Evolutionary conservation across 2,113 vertebrate genomes (phyloP).

Genomic region (Mustela lutreola): DNA sequence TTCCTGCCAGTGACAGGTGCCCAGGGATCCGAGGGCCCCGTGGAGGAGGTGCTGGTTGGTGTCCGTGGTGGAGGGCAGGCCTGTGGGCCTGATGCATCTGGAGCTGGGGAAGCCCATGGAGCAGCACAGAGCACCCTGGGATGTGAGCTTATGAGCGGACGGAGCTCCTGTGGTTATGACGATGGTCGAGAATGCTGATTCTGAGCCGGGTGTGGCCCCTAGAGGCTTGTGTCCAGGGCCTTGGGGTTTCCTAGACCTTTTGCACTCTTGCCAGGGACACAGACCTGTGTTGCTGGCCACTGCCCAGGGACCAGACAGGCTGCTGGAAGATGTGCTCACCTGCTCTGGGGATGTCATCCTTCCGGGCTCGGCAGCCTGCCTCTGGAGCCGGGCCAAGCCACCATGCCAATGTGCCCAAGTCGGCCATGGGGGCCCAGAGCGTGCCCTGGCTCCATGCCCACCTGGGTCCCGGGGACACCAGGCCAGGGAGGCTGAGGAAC

Average conservation of each 20-base stretch:
- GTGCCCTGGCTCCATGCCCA: neutral
- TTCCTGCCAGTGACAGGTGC: neutral
- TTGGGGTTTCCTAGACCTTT: neutral
- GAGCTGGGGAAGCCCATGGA: neutral
- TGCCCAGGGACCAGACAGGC: neutral
- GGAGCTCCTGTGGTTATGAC: rapidly evolving
- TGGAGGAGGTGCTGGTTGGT: neutral
- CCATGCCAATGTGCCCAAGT: rapidly evolving
- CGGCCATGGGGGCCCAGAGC: neutral
- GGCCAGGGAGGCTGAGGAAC: neutral
- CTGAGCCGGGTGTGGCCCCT: rapidly evolving
- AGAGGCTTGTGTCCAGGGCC: neutral
- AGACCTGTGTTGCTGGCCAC: neutral
- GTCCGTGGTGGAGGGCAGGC: neutral
- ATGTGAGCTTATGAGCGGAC: neutral
- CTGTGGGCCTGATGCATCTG: rapidly evolving
- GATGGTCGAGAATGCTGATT: rapidly evolving
- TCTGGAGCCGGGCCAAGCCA: neutral
- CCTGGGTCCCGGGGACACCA: neutral
- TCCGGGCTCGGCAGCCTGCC: neutral
- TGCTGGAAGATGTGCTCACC: neutral
- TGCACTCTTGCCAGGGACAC: neutral
- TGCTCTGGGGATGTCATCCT: neutral
- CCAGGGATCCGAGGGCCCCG: rapidly evolving
- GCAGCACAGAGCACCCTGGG: neutral